A percentile compares a stretch with the other conserved stretches of the same genome.
Conservation (phyloP, 2,113 vertebrate genomes). For the Tragelaphus strepsiceros region DNA sequence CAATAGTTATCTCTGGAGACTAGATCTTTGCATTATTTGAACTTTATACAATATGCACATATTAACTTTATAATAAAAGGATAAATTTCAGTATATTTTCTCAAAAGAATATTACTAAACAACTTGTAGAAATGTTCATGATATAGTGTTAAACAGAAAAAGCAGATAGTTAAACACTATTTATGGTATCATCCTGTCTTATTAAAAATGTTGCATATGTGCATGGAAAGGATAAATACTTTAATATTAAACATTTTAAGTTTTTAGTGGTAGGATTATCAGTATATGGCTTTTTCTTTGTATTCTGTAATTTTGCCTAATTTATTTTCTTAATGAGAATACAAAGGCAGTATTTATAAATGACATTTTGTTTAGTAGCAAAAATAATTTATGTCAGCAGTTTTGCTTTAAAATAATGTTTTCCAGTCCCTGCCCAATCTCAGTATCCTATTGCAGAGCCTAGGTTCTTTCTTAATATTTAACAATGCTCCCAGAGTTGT, state of each 20-base stretch:
- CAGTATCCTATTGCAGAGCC: not conserved
- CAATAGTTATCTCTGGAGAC: not conserved
- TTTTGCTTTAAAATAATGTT: constrained; percentile 3
- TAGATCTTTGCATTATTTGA: not conserved
- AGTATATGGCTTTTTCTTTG: not conserved
- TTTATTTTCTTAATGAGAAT: not conserved
- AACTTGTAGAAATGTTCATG: not conserved
- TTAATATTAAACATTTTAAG: not conserved
- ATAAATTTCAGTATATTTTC: not conserved
- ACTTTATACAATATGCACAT: not conserved
- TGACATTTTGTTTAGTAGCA: not conserved
- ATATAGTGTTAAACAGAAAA: not conserved
- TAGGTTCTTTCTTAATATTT: not conserved
- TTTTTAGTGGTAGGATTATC: not conserved
- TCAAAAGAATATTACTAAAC: not conserved
- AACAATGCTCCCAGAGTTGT: not conserved
- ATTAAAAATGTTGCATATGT: not conserved
- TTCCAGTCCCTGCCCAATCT: not conserved
- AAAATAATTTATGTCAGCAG: not conserved
- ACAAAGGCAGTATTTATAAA: not conserved
- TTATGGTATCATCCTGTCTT: not conserved
- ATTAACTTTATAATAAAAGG: constrained; percentile 16
- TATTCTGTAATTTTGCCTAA: not conserved
- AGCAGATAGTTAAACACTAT: not conserved
- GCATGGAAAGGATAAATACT: not conserved